These are phyloP conservation scores for Heteromurus nitidus DNA, from an alignment of 2,888 invertebrate genomes.

Conservation along the genomic window DNA sequence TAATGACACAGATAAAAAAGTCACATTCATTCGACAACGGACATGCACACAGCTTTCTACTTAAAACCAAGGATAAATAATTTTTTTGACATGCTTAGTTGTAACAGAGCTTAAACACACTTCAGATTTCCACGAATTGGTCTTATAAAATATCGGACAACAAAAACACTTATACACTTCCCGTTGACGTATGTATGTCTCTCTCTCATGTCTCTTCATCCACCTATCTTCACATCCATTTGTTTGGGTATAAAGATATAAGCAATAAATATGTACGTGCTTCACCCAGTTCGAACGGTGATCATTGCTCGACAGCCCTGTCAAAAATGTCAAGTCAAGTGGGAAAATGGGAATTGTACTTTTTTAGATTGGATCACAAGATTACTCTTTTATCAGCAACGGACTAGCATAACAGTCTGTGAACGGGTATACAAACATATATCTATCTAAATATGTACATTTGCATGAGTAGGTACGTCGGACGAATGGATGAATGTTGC, in stretches of 20 bases:
- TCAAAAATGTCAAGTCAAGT: constrained; percentile 65
- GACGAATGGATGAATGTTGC: too few relatives aligned
- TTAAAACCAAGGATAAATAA: constrained; percentile 51
- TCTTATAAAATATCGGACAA: not conserved
- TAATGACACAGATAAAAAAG: constrained; percentile 49
- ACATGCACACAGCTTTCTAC: constrained; percentile 57
- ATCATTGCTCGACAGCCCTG: constrained; percentile 38
- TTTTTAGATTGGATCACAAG: constrained; percentile 59
- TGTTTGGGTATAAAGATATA: too few relatives aligned
- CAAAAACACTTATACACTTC: not conserved
- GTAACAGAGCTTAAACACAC: too few relatives aligned
- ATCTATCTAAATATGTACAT: too few relatives aligned
- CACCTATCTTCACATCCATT: not conserved
- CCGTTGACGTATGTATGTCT: not conserved
- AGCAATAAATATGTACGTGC: too few relatives aligned
- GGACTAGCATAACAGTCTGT: too few relatives aligned
- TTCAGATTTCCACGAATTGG: not conserved
- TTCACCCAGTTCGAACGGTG: constrained; percentile 1
- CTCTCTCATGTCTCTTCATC: constrained; percentile 2
- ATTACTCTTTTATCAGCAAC: constrained; percentile 51
- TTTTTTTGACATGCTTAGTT: too few relatives aligned
- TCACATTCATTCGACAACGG: constrained; percentile 6
- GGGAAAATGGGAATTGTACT: constrained; percentile 63
- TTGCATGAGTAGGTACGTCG: too few relatives aligned
- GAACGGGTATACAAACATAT: too few relatives aligned